phyloP scores from a whole-genome alignment of 1,140 invertebrate species.

The Cyphomyrmex costatus region DNA sequence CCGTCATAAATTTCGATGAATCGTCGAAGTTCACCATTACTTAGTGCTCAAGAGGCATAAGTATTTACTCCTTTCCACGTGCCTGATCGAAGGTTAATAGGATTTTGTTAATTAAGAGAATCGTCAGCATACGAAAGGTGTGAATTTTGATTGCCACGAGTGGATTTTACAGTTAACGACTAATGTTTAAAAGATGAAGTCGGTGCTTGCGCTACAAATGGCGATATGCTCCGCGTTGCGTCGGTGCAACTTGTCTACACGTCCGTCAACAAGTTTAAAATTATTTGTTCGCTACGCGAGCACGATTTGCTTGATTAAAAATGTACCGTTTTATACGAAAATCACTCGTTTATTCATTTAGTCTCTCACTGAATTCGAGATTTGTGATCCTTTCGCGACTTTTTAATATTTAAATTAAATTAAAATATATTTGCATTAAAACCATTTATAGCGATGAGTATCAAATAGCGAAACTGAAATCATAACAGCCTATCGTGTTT shows the following conservation, averaged over 20 bases:
- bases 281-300: neutral
- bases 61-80: neutral
- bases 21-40: neutral
- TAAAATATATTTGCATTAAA: neutral
- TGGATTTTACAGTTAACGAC: conserved; percentile 15
- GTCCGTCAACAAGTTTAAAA: neutral
- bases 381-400: neutral
- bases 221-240: neutral
- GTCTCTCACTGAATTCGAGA: neutral
- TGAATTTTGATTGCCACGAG: conserved; percentile 4
- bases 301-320: neutral
- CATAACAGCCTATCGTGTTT: neutral
- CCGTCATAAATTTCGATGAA: neutral
- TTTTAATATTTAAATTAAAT: neutral
- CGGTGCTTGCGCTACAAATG: neutral
- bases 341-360: neutral
- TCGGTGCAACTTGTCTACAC: conserved; percentile 1
- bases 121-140: neutral
- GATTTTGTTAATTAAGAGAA: conserved; percentile 23
- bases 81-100: conserved; percentile 28
- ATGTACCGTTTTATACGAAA: neutral
- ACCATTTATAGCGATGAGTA: neutral
- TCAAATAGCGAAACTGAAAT: neutral
- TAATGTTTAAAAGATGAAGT: conserved; percentile 42
- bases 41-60: neutral